Evolutionary conservation across 2,888 invertebrate species (phyloP), one percentile per base, ranked within the genome.

Genomic region (Coenonympha glycerion): DNA sequence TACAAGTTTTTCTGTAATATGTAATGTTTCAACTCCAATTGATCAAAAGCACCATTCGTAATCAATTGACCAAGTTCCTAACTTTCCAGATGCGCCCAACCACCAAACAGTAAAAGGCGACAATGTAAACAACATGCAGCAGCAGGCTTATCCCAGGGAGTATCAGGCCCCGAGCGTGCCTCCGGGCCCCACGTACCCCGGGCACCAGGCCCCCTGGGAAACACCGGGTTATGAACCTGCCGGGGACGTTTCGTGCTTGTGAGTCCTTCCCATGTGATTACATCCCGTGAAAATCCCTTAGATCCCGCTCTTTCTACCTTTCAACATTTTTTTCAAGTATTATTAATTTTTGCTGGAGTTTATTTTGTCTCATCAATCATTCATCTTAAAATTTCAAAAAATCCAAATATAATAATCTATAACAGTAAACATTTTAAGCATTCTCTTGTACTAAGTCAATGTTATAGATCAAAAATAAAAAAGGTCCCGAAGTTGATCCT

Each of bases 41-140:
- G n/a, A 2, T 5, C n/a, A n/a, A 11, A 28, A 28, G 11, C 11
- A 28, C 28, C 39, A 22, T 11, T 46, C 18, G 37, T 34, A 54
- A 56, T 11, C 49, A 51, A 55, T 53, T 58, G 42, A 63, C 49
- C 47, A 57, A 62, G 61, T 13, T 68, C 21, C 61, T 73, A 67
- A 71, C 67, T 76, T 83, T 80, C 45, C 86, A 87, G 86, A 86
- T 84, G 65, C 81, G 55, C 82, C 85, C 64, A 80, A 65, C 64
- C 83, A 76, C 66, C 79, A 77, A 64, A 76, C 79, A 69, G 68
- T 78, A 62, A 71, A 76, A 68, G 83, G 87, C 79, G 87, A 87
- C 87, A 87, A 87, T 87, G 87, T 87, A 87, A 87, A 87, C 87
- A 86, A 86, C 83, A 76, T 77, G 76, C 75, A 74, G 65, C 81